phyloP scores from a whole-genome alignment of 2,888 invertebrate genomes.

The Dicranocentrus wangi region DNA sequence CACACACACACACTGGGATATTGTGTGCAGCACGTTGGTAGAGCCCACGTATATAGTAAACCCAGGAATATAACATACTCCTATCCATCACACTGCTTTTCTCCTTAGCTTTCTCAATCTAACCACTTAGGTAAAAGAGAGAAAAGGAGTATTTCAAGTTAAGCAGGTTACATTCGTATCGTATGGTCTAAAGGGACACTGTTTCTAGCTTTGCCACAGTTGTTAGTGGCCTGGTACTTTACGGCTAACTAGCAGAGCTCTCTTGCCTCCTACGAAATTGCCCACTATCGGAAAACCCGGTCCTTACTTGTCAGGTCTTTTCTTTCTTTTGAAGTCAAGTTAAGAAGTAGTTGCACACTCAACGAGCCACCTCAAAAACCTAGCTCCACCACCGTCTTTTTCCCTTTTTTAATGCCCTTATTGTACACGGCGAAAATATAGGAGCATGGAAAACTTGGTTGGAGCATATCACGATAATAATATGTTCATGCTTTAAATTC shows the following conservation, averaged over 20 bases:
- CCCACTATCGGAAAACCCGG: constrained; percentile 59
- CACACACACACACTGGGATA: constrained; percentile 1
- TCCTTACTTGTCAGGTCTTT: constrained; percentile 55
- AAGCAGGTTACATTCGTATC: constrained; percentile 16
- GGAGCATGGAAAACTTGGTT: constrained; percentile 2
- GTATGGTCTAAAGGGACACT: constrained; percentile 27
- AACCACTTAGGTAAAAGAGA: constrained; percentile 53
- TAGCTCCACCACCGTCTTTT: constrained; percentile 23
- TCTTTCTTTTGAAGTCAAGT: constrained; percentile 49
- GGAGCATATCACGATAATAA: constrained; percentile 23
- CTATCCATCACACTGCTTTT: constrained; percentile 54
- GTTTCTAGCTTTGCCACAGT: constrained; percentile 20
- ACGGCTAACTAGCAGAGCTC: constrained; percentile 58
- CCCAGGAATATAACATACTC: too few species aligned
- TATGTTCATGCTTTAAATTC: constrained; percentile 24
- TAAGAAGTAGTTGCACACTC: constrained; percentile 52
- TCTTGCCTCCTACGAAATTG: constrained; percentile 59
- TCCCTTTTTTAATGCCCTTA: constrained; percentile 31
- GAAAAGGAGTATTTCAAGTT: constrained; percentile 2
- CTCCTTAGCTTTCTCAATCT: constrained; percentile 45
- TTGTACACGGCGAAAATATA: constrained; percentile 20
- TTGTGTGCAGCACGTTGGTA: background rate
- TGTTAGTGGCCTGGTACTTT: constrained; percentile 57
- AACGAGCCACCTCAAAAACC: constrained; percentile 46
- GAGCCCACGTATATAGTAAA: background rate